phyloP scores from a whole-genome alignment of 2,888 invertebrate genomes.

The Netelia melanura region DNA sequence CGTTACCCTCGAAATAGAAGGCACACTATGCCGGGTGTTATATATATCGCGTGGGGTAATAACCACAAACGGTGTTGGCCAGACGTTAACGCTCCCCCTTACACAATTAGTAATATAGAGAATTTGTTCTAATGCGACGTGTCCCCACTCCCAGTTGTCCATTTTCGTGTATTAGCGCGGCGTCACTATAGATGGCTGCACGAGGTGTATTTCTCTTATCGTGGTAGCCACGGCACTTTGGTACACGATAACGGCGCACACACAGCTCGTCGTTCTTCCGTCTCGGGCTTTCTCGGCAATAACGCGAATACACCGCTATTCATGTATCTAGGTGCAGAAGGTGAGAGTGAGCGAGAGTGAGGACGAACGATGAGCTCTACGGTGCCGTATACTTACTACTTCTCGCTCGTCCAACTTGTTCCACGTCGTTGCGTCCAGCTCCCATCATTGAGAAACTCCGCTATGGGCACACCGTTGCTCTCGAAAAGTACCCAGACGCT shows the following conservation, averaged over 20 bases:
- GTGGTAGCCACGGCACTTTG: slow-evolving; percentile 8
- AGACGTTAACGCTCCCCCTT: slow-evolving; percentile 41
- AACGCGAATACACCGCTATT: slow-evolving; percentile 7
- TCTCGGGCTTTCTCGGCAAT: slow-evolving; percentile 29
- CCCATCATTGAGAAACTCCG: slow-evolving; percentile 40
- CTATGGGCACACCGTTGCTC: not conserved
- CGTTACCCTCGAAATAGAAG: no score
- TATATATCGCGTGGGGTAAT: slow-evolving; percentile 3
- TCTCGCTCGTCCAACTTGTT: slow-evolving; percentile 32
- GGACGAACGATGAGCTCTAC: no score
- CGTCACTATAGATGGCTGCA: not conserved
- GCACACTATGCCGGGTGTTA: not conserved
- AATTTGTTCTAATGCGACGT: slow-evolving; percentile 7
- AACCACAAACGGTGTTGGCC: slow-evolving; percentile 28
- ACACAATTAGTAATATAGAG: slow-evolving; percentile 36
- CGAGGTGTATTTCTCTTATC: slow-evolving; percentile 40
- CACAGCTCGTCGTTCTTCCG: slow-evolving; percentile 31
- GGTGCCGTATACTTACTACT: no score
- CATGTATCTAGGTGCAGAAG: not conserved
- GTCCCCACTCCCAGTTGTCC: not conserved
- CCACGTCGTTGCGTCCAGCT: slow-evolving; percentile 41
- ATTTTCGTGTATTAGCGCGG: not conserved
- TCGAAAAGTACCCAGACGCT: not conserved
- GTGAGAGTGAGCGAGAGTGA: no score
- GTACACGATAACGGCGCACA: slow-evolving; percentile 31